These are phyloP conservation scores for Nephrocerus scutellatus DNA, from an alignment of 2,888 invertebrate genomes.

Conservation along the genomic window DNA sequence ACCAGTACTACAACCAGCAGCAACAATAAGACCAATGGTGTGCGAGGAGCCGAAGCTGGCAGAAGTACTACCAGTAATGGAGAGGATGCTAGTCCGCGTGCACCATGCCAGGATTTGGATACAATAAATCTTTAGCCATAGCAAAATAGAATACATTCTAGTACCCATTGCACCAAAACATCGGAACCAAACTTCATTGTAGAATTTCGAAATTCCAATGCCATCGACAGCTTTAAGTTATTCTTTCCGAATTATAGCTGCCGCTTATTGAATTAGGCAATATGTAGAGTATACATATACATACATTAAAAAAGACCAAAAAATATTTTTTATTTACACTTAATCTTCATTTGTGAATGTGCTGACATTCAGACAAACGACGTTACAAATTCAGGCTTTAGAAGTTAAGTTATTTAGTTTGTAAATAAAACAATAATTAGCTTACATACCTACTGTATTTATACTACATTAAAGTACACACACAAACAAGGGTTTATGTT, in stretches of 20 bases:
- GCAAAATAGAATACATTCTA: not conserved
- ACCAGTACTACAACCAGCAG: conserved; percentile 28
- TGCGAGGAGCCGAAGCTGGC: not conserved
- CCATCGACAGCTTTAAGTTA: conserved; percentile 6
- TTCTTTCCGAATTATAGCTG: conserved; percentile 10
- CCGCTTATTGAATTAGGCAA: no score
- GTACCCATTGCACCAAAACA: conserved; percentile 9
- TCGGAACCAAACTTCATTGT: conserved; percentile 11
- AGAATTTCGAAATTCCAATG: conserved; percentile 3
- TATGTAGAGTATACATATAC: conserved; percentile 3
- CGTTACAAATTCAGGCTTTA: no score
- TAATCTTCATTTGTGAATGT: not conserved
- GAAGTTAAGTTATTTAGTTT: conserved; percentile 4
- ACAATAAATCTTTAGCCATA: conserved; percentile 59
- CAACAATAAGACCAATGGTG: conserved; percentile 5
- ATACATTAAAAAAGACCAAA: conserved; percentile 10
- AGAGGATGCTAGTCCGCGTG: conserved; percentile 50
- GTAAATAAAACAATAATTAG: not conserved
- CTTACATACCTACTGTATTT: conserved; percentile 5
- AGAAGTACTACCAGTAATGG: conserved; percentile 22
- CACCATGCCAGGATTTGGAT: conserved; percentile 66
- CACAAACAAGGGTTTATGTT: conserved; percentile 12
- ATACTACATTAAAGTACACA: conserved; percentile 9
- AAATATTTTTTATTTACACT: conserved; percentile 9
- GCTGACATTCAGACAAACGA: no score